These are phyloP conservation scores for Atractosteus spatula DNA, from an alignment of 2,113 vertebrate species.

Conservation along the genomic window DNA sequence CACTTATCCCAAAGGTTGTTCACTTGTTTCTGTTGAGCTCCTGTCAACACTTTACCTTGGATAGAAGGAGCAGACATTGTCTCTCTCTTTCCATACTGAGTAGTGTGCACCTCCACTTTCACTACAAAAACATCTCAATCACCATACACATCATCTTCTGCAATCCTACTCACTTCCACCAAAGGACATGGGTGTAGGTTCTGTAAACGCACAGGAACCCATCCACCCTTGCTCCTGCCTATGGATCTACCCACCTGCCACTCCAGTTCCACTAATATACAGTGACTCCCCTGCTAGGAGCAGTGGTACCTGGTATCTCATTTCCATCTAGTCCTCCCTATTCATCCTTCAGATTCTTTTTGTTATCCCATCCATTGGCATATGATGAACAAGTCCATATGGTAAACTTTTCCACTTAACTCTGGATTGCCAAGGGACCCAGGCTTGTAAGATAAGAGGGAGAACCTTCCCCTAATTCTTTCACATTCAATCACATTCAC, in stretches of 20 bases:
- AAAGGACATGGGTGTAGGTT: neutral
- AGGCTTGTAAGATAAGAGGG: neutral
- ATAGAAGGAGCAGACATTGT: neutral
- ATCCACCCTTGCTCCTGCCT: neutral
- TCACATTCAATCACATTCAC: neutral
- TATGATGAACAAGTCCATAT: too few species aligned
- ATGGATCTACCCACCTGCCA: neutral
- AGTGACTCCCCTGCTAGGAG: neutral
- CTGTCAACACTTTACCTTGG: too few species aligned
- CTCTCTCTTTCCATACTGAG: neutral
- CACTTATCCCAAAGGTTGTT: neutral
- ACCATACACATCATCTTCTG: neutral
- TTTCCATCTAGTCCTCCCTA: neutral
- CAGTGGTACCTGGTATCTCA: neutral
- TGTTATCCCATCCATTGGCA: neutral
- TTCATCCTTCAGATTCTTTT: neutral
- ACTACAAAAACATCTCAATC: neutral
- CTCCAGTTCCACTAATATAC: neutral
- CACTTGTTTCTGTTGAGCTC: neutral
- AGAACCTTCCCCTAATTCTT: neutral
- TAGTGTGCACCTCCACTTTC: neutral
- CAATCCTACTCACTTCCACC: neutral
- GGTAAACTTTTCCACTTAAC: neutral
- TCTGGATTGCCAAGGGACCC: neutral
- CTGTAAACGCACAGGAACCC: neutral